A percentile compares a stretch with the other conserved stretches of the same genome.
phyloP scores from a whole-genome alignment of 2,888 invertebrate genomes.

The Drosophila emarginata region DNA sequence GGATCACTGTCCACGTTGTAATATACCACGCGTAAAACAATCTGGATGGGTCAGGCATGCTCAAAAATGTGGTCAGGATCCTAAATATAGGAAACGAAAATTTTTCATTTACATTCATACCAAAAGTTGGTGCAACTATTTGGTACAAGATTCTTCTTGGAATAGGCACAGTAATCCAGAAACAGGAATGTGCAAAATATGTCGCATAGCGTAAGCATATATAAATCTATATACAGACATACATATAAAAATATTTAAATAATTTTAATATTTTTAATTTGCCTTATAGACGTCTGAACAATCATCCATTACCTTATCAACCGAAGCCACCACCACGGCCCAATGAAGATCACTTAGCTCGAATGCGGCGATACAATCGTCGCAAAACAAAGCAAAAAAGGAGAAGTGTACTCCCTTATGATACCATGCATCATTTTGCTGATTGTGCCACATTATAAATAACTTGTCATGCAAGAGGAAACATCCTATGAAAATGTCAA shows the following conservation, averaged over 20 bases:
- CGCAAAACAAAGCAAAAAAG: not conserved
- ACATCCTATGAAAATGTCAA: too few relatives aligned
- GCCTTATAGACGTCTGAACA: constrained; percentile 30
- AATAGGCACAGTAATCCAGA: constrained; percentile 30
- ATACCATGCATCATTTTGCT: too few relatives aligned
- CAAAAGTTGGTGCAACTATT: constrained; percentile 37
- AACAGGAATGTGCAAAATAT: constrained; percentile 18
- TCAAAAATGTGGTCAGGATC: constrained; percentile 39
- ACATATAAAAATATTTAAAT: not conserved
- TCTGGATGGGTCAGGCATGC: constrained; percentile 42
- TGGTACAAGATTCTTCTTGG: constrained; percentile 36
- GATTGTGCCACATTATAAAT: too few relatives aligned
- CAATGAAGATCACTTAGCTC: constrained; percentile 10
- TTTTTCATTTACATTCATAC: constrained; percentile 48
- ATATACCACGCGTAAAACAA: not conserved
- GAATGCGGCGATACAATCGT: not conserved
- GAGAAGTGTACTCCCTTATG: not conserved
- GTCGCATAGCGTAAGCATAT: constrained; percentile 29
- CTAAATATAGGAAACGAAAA: not conserved
- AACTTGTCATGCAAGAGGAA: too few relatives aligned
- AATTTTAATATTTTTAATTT: not conserved
- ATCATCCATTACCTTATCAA: constrained; percentile 38
- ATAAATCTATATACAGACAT: not conserved
- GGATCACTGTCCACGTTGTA: constrained; percentile 38
- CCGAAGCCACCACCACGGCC: constrained; percentile 34